Base-by-base conservation (phyloP, 2,888 invertebrate species). In the Cyclophora punctaria region DNA sequence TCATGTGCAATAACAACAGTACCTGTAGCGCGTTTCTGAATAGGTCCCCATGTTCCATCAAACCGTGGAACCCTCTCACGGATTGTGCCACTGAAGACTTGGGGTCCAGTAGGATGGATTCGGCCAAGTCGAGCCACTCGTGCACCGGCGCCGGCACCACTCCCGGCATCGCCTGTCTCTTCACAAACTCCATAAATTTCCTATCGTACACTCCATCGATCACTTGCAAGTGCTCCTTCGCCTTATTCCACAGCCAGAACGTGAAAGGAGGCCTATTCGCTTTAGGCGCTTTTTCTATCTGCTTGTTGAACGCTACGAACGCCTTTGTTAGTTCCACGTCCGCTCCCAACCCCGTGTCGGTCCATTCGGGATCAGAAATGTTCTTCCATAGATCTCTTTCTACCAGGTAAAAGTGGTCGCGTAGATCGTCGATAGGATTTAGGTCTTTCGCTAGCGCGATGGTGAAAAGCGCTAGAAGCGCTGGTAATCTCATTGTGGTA, bases 11-110 rank as follows among this genome's bases (percentile, higher is more conserved):
- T 20, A 20, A 20, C 20, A 20, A 20, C 20, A 20, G 50, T 90
- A 95, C 95, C 94, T 93, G 85, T 65, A 73, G 55, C 44, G 90
- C 91, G 7, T 90, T 90, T 62, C 92, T 89, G 80, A 93, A 94
- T 50, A 67, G 48, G 59, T 91, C 89, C 49, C 93, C 92, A 60
- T 91, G 88, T 48, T 90, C 89, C 71, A 93, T 89, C 52, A 91
- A 74, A 44, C 91, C 89, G 60, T 91, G 86, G 42, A 95, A 89
- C 53, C 90, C 88, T 48, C 85, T 78, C 57, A 93, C 84, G 3
- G 92, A 89, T 44, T 83, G 82, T 7, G 90, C 81, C 6, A 92
- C 89, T 0, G 91, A 91, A 63, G 83, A 54, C 73, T 85, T 90
- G 0, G 91, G 90, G 66, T 94, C 93, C 64, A 90, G 82, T 47